Base-by-base conservation (phyloP, 2,888 invertebrate genomes). In the Himalopsyche japonica region DNA sequence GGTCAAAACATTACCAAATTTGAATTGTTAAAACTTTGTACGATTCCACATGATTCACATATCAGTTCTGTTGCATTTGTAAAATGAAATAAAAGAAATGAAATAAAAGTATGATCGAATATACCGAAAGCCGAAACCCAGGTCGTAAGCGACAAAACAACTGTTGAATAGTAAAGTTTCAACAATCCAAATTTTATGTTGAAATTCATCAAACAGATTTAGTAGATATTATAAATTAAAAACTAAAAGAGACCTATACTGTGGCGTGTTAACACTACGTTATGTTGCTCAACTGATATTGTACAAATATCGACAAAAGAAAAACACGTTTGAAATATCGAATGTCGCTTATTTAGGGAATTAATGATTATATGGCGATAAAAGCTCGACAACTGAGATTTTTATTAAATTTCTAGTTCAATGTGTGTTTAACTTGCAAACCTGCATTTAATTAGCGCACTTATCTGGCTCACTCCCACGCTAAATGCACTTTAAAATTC, bases 371-470 rank as follows among this genome's bases (percentile, higher is more conserved):
- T 30, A 15, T 2, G 70, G 27, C 30, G 27, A 70, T 27, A 70
- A 27, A 70, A 70, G 30, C 30, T 10, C 27, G 10, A 30, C 70
- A 70, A 70, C 70, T 27, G 7, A 30, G 30, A 27, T 30, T 15
- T 70, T 70, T 30, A 70, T 70, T 70, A 70, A 70, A 70, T 27
- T 27, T 24, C 15, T 15, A 70, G 30, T 10, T 8, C 37, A 18
- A 24, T 48, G 27, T 30, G 77, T 49, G 77, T 76, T 10, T 48
- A 32, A 77, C 37, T 30, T 47, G 37, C 64, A 27, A 70, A 15
- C 76, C 8, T 79, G 82, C 15, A 79, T 79, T 82, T 82, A 78
- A 82, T 82, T 82, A 79, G 80, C 70, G 80, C 77, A 83, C 83
- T 77, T 77, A 80, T 76, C 27, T 82, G 24, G 78, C 48, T 47